Conservation (phyloP, 2,888 invertebrate genomes). For the Phengaris alcon region DNA sequence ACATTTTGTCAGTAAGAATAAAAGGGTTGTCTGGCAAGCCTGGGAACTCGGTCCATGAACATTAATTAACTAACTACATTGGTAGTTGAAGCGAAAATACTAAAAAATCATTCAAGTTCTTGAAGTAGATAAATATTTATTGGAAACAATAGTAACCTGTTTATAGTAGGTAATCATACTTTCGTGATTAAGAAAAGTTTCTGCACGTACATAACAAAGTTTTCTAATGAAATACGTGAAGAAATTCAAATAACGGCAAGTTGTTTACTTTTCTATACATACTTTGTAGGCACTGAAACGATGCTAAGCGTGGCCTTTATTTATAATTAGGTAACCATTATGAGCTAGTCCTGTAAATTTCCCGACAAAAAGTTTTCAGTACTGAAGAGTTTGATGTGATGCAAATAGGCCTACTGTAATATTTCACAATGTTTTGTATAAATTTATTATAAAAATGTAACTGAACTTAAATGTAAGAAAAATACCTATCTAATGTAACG, state of each 20-base stretch:
- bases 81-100: not conserved
- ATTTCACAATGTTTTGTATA: no score
- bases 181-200: constrained; percentile 22
- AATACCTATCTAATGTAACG: no score
- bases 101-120: not conserved
- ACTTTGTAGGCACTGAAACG: not conserved
- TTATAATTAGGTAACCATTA: not conserved
- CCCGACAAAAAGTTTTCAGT: not conserved
- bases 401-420: no score
- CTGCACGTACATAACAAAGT: not conserved
- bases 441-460: no score
- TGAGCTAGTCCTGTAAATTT: not conserved
- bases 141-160: not conserved
- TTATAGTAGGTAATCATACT: constrained; percentile 16
- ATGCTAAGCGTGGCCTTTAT: not conserved
- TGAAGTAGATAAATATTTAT: constrained; percentile 1
- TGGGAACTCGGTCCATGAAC: no score
- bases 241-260: constrained; percentile 6
- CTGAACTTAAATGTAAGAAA: no score
- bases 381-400: not conserved
- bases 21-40: no score
- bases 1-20: no score
- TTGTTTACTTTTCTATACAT: constrained; percentile 1
- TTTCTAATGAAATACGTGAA: constrained; percentile 28
- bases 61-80: not conserved